These are phyloP conservation scores for Leptinotarsa haldemani DNA, from an alignment of 2,888 invertebrate species.

Conservation along the genomic window DNA sequence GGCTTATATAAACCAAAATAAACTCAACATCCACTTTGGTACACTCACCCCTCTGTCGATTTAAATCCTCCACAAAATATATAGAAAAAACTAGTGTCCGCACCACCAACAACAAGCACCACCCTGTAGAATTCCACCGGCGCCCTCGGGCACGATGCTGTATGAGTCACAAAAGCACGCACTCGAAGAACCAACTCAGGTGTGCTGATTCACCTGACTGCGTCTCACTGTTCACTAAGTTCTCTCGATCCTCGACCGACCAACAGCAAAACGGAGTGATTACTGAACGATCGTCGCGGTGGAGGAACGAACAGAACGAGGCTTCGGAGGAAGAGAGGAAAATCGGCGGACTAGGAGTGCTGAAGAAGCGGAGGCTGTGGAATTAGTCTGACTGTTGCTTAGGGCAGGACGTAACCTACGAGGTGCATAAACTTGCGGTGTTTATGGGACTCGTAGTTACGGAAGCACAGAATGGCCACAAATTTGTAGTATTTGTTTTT, in stretches of 20 bases:
- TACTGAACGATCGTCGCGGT: neutral
- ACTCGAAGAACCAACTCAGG: constrained; percentile 15
- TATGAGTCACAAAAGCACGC: constrained; percentile 14
- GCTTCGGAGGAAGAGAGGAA: neutral
- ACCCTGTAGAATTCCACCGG: constrained; percentile 22
- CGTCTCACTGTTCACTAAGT: neutral
- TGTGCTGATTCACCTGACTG: constrained; percentile 18
- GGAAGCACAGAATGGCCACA: too few relatives aligned
- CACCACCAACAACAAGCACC: constrained; percentile 4
- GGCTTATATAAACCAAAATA: too few relatives aligned
- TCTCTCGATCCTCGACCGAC: constrained; percentile 1
- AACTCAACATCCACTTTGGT: too few relatives aligned
- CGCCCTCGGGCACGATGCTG: neutral
- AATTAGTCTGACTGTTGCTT: neutral
- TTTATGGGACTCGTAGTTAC: too few relatives aligned
- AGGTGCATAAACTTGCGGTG: too few relatives aligned
- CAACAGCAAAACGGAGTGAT: neutral
- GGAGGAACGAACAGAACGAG: neutral
- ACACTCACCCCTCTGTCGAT: neutral
- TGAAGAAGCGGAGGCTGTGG: constrained; percentile 6
- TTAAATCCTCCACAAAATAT: too few relatives aligned
- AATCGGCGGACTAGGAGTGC: neutral
- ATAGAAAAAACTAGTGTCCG: neutral
- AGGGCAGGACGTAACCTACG: too few relatives aligned
- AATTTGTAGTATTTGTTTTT: too few relatives aligned